phyloP scores from a whole-genome alignment of 1,140 invertebrate species.

The Nylanderia fulva region DNA sequence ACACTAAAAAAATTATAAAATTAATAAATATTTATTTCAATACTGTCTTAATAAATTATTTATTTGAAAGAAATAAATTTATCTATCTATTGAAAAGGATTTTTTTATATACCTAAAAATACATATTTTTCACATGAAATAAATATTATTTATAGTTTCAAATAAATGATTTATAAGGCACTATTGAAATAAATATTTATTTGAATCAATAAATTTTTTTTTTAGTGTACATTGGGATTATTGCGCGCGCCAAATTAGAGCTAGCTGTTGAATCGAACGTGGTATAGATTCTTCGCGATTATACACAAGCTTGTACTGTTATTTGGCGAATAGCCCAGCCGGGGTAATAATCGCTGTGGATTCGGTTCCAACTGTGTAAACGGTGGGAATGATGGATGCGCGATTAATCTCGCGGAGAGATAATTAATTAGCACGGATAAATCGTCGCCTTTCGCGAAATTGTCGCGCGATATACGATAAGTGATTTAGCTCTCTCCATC shows the following conservation, averaged over 20 bases:
- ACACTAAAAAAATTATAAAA: too few relatives aligned
- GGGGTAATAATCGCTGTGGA: background rate
- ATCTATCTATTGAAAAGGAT: too few relatives aligned
- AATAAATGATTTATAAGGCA: too few relatives aligned
- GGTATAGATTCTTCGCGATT: background rate
- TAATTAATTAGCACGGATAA: slow-evolving; percentile 13
- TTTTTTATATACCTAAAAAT: too few relatives aligned
- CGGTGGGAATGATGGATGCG: slow-evolving; percentile 8
- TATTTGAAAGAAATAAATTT: too few relatives aligned
- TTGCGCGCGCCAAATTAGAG: background rate
- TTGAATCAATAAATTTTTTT: too few relatives aligned
- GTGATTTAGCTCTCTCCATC: background rate
- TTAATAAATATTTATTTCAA: too few relatives aligned
- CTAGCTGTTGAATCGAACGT: background rate
- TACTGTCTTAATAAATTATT: too few relatives aligned
- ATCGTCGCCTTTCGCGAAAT: slow-evolving; percentile 16
- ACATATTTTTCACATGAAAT: too few relatives aligned
- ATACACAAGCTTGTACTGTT: slow-evolving; percentile 13
- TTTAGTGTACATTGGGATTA: slow-evolving; percentile 4
- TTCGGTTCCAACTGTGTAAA: slow-evolving; percentile 16
- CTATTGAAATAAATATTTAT: too few relatives aligned
- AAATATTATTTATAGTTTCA: too few relatives aligned
- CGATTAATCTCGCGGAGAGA: background rate
- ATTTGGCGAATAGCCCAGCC: background rate
- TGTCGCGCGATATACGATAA: background rate